These are phyloP conservation scores for Xestia rhomboidea DNA, from an alignment of 2,888 invertebrate genomes.

Conservation along the genomic window DNA sequence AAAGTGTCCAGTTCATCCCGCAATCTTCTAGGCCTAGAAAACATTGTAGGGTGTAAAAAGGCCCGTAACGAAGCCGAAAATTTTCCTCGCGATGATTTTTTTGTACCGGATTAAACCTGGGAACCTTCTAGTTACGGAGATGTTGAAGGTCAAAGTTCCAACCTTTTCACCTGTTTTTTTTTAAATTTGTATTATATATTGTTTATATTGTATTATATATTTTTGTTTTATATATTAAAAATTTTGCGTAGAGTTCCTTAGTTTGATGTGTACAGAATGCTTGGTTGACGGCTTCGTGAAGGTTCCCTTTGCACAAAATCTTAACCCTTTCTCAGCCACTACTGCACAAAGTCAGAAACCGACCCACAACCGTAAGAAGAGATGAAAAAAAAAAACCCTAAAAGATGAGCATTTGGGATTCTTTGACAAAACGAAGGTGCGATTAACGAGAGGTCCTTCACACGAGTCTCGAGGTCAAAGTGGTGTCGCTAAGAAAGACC, in stretches of 20 bases:
- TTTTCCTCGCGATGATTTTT: neutral
- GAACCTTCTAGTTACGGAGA: neutral
- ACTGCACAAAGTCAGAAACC: neutral
- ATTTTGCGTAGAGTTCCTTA: neutral
- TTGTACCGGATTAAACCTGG: neutral
- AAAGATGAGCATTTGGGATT: constrained; percentile 46
- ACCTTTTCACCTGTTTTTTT: too few species aligned
- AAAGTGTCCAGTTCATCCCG: too few species aligned
- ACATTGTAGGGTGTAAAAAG: too few species aligned
- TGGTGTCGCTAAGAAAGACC: constrained; percentile 68
- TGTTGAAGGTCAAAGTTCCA: neutral
- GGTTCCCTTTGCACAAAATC: neutral
- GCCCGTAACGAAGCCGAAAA: neutral
- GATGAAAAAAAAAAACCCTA: constrained; percentile 36
- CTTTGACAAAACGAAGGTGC: constrained; percentile 59
- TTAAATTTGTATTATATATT: too few species aligned
- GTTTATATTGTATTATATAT: too few species aligned
- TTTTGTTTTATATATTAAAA: too few species aligned
- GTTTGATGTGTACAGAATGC: neutral
- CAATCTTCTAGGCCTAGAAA: too few species aligned
- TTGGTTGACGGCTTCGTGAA: neutral
- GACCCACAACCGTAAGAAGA: constrained; percentile 9
- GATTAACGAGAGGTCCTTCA: constrained; percentile 67
- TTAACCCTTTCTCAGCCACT: constrained; percentile 23
- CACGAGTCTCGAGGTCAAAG: constrained; percentile 66